These are phyloP conservation scores for Anguilla japonica DNA, from an alignment of 2,113 vertebrate species.

Conservation along the genomic window DNA sequence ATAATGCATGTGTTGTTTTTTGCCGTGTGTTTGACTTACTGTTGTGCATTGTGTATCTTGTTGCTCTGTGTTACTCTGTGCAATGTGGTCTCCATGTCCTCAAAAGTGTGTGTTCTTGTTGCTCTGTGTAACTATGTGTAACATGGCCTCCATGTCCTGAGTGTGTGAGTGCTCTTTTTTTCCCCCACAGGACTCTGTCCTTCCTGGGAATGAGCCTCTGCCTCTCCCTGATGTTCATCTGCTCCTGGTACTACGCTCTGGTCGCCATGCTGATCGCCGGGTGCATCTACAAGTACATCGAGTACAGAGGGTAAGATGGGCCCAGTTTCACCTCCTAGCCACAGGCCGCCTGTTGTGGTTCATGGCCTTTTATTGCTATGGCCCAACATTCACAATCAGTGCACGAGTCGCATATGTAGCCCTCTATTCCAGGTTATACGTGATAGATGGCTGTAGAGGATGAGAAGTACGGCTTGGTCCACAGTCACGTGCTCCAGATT, in stretches of 20 bases:
- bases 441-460: no score
- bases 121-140: not conserved
- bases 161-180: constrained; percentile 23
- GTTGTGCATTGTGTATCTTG: not conserved
- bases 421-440: no score
- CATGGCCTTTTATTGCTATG: not conserved
- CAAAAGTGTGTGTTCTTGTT: not conserved
- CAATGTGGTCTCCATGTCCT: not conserved
- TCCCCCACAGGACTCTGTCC: constrained; percentile 83
- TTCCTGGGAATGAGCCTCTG: constrained; percentile 96
- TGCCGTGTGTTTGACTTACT: not conserved
- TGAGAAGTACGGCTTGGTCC: no score
- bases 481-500: no score
- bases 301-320: constrained; percentile 89
- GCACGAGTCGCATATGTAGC: no score
- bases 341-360: not conserved
- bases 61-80: not conserved
- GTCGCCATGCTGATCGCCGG: constrained; percentile 86
- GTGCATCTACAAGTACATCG: constrained; percentile 98
- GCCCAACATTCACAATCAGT: no score
- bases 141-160: constrained; percentile 27
- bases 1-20: not conserved
- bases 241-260: constrained; percentile 93
- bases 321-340: no score
- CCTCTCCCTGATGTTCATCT: constrained; percentile 95